These are phyloP conservation scores for Eudasyphora cyanicolor DNA, from an alignment of 2,888 invertebrate species.

Conservation along the genomic window DNA sequence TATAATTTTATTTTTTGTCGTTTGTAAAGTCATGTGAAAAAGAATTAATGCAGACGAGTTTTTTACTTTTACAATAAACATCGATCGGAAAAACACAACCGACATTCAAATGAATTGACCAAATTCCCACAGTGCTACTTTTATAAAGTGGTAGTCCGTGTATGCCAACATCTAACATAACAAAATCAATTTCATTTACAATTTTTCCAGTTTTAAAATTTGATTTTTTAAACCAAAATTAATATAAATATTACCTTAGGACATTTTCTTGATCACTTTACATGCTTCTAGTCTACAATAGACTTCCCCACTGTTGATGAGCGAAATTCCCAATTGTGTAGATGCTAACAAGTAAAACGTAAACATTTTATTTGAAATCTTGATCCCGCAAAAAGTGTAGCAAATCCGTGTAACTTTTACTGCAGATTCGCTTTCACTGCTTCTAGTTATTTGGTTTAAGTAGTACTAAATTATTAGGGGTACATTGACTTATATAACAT, in stretches of 20 bases:
- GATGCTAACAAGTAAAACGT: too few species aligned
- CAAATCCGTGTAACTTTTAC: too few species aligned
- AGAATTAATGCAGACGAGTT: neutral
- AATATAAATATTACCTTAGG: neutral
- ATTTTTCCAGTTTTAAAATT: neutral
- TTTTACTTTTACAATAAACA: neutral
- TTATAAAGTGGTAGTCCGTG: neutral
- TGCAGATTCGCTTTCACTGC: too few species aligned
- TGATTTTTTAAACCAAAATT: neutral
- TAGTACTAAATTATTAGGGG: too few species aligned
- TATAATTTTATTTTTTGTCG: constrained; percentile 10
- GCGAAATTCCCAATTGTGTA: too few species aligned
- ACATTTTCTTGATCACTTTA: too few species aligned
- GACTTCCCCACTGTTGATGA: too few species aligned
- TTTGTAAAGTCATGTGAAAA: neutral
- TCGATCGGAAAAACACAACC: neutral
- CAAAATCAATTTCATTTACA: neutral
- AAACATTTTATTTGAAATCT: too few species aligned
- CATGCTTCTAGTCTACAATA: too few species aligned
- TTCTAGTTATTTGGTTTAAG: too few species aligned
- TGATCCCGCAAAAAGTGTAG: too few species aligned
- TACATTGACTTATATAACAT: too few species aligned
- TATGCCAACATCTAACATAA: neutral
- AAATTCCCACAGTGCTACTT: neutral
- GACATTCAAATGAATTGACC: neutral